Conservation (phyloP, 2,113 vertebrate species). For the Phoenicopterus ruber region DNA sequence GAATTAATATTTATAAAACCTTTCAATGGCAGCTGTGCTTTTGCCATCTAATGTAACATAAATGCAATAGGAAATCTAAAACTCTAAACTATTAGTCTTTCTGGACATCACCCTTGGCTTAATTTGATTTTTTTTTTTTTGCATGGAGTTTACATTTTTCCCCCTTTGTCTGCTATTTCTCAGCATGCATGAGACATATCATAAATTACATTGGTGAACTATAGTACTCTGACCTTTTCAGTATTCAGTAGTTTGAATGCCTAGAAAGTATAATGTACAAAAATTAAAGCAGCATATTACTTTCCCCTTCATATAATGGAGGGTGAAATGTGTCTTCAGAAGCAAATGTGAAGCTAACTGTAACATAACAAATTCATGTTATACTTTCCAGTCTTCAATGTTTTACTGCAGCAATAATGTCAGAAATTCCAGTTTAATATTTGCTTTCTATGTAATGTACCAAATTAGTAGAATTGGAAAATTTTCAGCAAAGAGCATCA, state of each 20-base stretch:
- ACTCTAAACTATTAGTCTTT: not conserved
- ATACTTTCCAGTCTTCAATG: not conserved
- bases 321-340: not conserved
- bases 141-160: constrained; percentile 9
- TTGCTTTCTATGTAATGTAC: not conserved
- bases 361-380: not conserved
- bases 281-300: constrained; percentile 50
- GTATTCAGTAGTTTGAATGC: constrained; percentile 58
- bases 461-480: not conserved
- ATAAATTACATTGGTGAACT: constrained; percentile 45
- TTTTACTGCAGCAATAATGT: not conserved
- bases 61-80: not conserved
- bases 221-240: constrained; percentile 62
- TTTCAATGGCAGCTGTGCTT: not conserved
- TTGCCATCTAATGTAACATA: not conserved
- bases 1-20: not conserved
- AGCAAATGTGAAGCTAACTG: not conserved
- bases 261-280: constrained; percentile 62
- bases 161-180: not conserved
- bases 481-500: not conserved
- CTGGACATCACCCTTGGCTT: not conserved
- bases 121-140: not conserved
- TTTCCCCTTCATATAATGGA: constrained; percentile 39
- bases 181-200: not conserved
- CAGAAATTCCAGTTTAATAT: not conserved